These are phyloP conservation scores for Dinocampus coccinellae DNA, from an alignment of 2,888 invertebrate species.

Conservation along the genomic window DNA sequence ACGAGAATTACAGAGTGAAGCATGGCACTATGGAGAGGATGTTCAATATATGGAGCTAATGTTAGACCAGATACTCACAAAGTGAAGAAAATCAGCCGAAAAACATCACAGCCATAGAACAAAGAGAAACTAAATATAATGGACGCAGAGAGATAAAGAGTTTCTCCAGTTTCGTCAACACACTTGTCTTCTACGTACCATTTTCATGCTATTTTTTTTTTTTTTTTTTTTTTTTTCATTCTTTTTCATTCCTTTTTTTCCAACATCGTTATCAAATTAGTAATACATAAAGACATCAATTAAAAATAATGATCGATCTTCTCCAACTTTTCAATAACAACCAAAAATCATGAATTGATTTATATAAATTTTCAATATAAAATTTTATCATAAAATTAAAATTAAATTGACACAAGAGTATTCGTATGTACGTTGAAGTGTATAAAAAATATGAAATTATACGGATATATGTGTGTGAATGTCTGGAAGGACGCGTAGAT, in stretches of 20 bases:
- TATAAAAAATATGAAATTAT: conserved; percentile 22
- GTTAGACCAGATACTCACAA: conserved; percentile 19
- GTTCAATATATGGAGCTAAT: conserved; percentile 23
- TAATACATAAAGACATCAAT: background rate
- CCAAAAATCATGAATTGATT: background rate
- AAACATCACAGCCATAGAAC: conserved; percentile 14
- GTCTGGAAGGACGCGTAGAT: conserved; percentile 30
- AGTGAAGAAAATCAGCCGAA: conserved; percentile 22
- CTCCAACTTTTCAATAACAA: background rate
- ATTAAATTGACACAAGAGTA: background rate
- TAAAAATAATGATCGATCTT: background rate
- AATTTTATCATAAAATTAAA: background rate
- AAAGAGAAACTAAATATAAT: conserved; percentile 13
- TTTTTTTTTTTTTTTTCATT: background rate
- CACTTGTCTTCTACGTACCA: background rate
- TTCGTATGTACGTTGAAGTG: too few relatives aligned
- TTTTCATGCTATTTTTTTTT: too few relatives aligned
- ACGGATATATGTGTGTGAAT: conserved; percentile 31
- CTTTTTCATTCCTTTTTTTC: conserved; percentile 10
- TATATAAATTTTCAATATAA: background rate
- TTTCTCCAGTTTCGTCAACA: conserved; percentile 21
- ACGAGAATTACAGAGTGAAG: conserved; percentile 39
- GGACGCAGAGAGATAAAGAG: conserved; percentile 22
- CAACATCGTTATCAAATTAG: background rate
- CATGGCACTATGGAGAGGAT: conserved; percentile 29